Evolutionary conservation across 2,113 vertebrate genomes (phyloP).

Genomic region (Myanophis thanlyinensis): DNA sequence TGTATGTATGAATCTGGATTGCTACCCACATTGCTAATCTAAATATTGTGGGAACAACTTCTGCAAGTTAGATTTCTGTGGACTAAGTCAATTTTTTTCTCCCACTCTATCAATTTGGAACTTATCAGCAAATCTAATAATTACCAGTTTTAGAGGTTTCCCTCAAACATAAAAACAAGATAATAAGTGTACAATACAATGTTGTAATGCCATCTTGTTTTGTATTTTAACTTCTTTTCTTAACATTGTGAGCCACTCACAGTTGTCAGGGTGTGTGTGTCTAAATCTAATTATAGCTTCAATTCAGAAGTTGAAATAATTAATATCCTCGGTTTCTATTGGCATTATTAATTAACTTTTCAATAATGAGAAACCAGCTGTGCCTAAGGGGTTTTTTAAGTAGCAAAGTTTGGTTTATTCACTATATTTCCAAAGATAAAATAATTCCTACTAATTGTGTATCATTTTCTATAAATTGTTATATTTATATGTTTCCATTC

Average conservation of each 20-base stretch:
- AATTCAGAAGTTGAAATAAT: neutral
- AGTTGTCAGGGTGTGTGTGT: neutral
- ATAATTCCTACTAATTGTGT: neutral
- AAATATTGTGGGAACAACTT: neutral
- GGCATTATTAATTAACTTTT: neutral
- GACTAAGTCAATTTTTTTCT: neutral
- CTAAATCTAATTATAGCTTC: neutral
- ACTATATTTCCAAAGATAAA: neutral
- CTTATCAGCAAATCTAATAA: neutral
- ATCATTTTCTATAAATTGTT: neutral
- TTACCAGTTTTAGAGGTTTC: neutral
- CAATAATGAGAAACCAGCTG: neutral
- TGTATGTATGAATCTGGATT: neutral
- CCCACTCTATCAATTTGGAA: neutral
- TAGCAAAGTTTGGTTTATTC: neutral
- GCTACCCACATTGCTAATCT: neutral
- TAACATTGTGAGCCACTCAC: neutral
- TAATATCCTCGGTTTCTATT: neutral
- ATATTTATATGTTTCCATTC: neutral
- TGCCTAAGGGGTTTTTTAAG: neutral
- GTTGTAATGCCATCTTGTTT: neutral
- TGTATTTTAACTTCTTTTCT: neutral
- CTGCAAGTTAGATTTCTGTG: neutral
- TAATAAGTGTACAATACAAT: neutral
- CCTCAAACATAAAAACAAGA: neutral